Percentiles rank a stretch among this genome's conserved stretches.
Evolutionary conservation across 2,797 vertebrate species (phyloP).

Genomic region (Orientallactaga sibirica): DNA sequence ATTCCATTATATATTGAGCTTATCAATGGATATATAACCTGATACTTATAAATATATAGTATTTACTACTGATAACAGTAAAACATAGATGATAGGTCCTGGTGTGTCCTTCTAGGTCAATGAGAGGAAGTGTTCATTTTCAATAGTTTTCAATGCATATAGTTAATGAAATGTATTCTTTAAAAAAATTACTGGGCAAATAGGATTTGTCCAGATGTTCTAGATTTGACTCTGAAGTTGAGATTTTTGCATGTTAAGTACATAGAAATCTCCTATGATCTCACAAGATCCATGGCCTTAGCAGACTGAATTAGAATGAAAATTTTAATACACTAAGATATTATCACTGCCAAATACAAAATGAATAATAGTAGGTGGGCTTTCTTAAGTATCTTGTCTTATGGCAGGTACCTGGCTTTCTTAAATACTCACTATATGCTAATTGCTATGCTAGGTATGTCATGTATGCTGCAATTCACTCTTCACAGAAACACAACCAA

Average conservation of each 20-base stretch:
- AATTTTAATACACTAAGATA: slow-evolving; percentile 25
- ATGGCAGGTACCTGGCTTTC: not conserved
- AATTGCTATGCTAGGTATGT: not conserved
- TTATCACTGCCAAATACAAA: not conserved
- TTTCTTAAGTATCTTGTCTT: not conserved
- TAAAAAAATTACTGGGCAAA: not conserved
- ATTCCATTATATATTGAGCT: not conserved
- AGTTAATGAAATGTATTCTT: not conserved
- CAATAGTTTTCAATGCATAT: slow-evolving; percentile 18
- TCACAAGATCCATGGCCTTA: not conserved
- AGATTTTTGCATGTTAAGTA: not conserved
- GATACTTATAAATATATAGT: not conserved
- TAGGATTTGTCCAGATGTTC: not conserved
- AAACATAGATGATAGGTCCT: not conserved
- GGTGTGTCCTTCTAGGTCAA: not conserved
- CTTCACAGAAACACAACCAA: not conserved
- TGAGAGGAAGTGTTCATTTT: not conserved
- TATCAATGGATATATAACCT: not conserved
- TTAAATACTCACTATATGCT: not conserved
- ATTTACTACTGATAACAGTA: not conserved
- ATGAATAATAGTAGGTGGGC: not conserved
- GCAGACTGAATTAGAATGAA: not conserved
- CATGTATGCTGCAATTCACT: not conserved
- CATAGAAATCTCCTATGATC: not conserved
- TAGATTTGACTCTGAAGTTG: not conserved